Percentiles rank a stretch among this genome's conserved stretches.
phyloP scores from a whole-genome alignment of 2,888 invertebrate species.

The Tyria jacobaeae region DNA sequence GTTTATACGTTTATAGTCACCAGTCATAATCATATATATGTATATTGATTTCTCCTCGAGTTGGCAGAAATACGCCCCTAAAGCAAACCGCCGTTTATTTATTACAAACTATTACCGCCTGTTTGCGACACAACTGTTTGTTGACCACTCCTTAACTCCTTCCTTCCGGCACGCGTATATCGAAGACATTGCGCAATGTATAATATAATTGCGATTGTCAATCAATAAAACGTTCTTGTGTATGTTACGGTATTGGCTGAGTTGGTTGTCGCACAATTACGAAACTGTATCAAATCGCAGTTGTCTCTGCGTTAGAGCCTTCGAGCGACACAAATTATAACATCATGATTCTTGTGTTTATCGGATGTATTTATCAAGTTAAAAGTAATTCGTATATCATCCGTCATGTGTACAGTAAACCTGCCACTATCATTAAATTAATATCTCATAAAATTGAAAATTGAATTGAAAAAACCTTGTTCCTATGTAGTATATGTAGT shows the following conservation, averaged over 20 bases:
- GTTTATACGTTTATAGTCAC: constrained; percentile 51
- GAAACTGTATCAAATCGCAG: constrained; percentile 68
- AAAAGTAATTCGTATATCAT: constrained; percentile 47
- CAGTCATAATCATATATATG: constrained; percentile 74
- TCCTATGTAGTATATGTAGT: no score
- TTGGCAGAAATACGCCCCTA: constrained; percentile 78
- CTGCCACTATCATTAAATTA: constrained; percentile 46
- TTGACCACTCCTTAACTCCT: constrained; percentile 69
- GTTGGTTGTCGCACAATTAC: constrained; percentile 64
- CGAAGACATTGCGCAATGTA: constrained; percentile 60
- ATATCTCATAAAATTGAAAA: constrained; percentile 33
- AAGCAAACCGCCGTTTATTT: constrained; percentile 66
- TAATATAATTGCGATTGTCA: constrained; percentile 62
- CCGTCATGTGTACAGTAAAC: constrained; percentile 44
- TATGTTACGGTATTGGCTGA: constrained; percentile 42
- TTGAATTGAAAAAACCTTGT: no score
- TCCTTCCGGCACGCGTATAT: constrained; percentile 65
- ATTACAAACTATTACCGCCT: constrained; percentile 59
- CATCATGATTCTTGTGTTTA: constrained; percentile 54
- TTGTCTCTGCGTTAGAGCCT: constrained; percentile 63
- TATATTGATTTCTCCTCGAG: constrained; percentile 83
- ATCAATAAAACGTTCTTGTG: constrained; percentile 59
- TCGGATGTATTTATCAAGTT: constrained; percentile 33
- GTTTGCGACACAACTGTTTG: constrained; percentile 65
- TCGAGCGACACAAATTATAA: constrained; percentile 60